Evolutionary conservation across 2,888 invertebrate genomes (phyloP), one percentile per base, ranked within the genome.

Genomic region (Melieria picta): DNA sequence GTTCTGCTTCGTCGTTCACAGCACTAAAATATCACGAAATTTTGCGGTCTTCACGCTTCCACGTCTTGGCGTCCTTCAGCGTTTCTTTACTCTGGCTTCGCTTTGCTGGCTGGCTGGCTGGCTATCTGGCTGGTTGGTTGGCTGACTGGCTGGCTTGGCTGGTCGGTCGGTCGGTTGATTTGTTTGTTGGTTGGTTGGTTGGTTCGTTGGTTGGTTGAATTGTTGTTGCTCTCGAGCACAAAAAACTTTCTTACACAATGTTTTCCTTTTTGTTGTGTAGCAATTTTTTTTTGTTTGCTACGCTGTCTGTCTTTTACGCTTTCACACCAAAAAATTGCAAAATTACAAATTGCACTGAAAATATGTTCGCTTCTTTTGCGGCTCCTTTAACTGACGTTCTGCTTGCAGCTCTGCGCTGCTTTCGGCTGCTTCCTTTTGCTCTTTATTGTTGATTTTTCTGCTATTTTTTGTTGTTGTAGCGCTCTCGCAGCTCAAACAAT

Each of bases 11-110:
- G 66, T 66, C 57, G 45, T 67, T 67, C 67, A 67, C 67, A 67
- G 67, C 67, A 67, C 67, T 67, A 52, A 67, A 67, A 67, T 67
- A 67, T 67, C 67, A 67, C 67, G 60, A 60, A 13, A 10, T 65
- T 65, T 65, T 30, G 30, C 30, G 30, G 30, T 30, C 30, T 30
- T 30, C 30, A 30, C 30, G 30, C 30, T 30, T 30, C 30, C 30
- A 30, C 30, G 30, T 30, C 30, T 30, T 30, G 30, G 30, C 30
- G 30, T 30, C 30, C 30, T 30, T 30, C 30, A 30, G 30, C 30
- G 30, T 30, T 30, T 30, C 30, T 30, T 30, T 30, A 30, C 30
- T 30, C 30, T 30, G 30, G 30, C 30, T 30, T 30, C 30, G 30
- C 3, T 30, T 30, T 30, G 30, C 30, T 30, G 30, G 30, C 30